Percentiles rank a stretch among this genome's conserved stretches.
Evolutionary conservation across 1,140 invertebrate species (phyloP).

Genomic region (Zeugodacus cucurbitae): DNA sequence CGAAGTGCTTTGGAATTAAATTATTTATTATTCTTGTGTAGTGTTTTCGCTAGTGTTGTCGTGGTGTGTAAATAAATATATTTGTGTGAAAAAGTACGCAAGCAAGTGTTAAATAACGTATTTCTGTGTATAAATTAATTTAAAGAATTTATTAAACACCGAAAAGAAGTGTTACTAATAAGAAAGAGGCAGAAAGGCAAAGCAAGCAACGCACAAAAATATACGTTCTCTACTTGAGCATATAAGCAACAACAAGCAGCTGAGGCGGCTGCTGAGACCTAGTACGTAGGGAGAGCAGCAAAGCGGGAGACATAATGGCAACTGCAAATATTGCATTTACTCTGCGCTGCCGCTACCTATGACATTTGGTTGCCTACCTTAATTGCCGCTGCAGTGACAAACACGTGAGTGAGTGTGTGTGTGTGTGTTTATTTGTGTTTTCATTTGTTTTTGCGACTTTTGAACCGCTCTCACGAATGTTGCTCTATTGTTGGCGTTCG

Average conservation of each 20-base stretch:
- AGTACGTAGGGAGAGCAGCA: not conserved
- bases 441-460: not conserved
- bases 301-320: not conserved
- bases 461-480: not conserved
- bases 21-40: not conserved
- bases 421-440: not conserved
- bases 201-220: not conserved
- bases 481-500: not conserved
- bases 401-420: not conserved
- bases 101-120: not conserved
- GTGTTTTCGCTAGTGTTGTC: not conserved
- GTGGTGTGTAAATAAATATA: not conserved
- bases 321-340: constrained; percentile 20
- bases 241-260: not conserved
- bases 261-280: not conserved
- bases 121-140: not conserved
- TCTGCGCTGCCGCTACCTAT: not conserved
- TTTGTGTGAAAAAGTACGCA: not conserved
- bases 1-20: not conserved
- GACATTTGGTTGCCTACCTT: not conserved
- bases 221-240: not conserved
- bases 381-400: not conserved
- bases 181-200: not conserved
- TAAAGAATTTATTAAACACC: not conserved
- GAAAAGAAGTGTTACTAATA: not conserved